These are phyloP conservation scores for Balaeniceps rex DNA, from an alignment of 2,113 vertebrate genomes.

Conservation along the genomic window DNA sequence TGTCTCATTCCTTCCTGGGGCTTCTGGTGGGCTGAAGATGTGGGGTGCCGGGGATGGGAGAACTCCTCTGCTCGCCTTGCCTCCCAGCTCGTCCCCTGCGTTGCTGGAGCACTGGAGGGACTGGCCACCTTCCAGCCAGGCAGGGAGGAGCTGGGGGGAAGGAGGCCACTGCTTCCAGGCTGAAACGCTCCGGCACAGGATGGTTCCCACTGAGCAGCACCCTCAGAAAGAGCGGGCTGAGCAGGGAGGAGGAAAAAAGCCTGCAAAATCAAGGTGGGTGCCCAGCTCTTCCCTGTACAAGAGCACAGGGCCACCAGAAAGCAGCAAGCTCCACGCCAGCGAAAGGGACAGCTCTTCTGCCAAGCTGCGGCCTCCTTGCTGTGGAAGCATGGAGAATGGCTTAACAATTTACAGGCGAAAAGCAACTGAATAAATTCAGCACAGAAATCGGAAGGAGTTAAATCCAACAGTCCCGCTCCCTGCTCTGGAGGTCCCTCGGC, in stretches of 20 bases:
- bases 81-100: accelerated
- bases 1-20: neutral
- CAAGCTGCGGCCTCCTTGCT: neutral
- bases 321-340: neutral
- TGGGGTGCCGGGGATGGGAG: neutral
- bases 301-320: neutral
- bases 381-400: neutral
- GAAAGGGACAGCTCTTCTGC: neutral
- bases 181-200: neutral
- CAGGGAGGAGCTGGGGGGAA: neutral
- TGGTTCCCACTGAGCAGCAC: neutral
- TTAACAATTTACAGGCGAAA: neutral
- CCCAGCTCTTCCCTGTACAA: neutral
- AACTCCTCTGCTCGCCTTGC: accelerated
- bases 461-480: neutral
- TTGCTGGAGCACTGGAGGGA: neutral
- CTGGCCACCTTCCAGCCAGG: neutral
- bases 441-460: neutral
- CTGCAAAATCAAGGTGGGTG: neutral
- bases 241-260: neutral
- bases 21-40: neutral
- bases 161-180: neutral
- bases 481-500: neutral
- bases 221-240: neutral
- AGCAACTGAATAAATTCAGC: neutral